Conservation (phyloP, 1,140 invertebrate genomes). For the Stegodyphus mimosarum region DNA sequence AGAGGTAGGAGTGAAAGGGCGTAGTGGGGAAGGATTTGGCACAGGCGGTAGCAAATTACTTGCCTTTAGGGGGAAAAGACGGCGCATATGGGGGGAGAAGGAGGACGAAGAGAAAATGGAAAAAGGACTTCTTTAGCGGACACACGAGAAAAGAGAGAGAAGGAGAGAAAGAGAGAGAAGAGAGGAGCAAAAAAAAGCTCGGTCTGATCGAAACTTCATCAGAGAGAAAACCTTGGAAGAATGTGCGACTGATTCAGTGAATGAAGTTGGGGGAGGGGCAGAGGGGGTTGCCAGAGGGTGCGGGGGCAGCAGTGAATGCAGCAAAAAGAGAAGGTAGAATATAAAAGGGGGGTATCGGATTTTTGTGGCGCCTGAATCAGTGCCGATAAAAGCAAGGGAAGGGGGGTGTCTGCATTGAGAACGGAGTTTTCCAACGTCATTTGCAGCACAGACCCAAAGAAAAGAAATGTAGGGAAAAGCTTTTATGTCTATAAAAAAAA, state of each 20-base stretch:
- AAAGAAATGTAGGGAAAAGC: slow-evolving; percentile 4
- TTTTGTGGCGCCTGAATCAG: slow-evolving; percentile 57
- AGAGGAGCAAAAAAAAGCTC: neutral
- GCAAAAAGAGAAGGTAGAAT: slow-evolving; percentile 24
- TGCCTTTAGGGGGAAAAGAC: slow-evolving; percentile 50
- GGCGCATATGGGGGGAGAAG: too few relatives aligned
- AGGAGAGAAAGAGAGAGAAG: too few relatives aligned
- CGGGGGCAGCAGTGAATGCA: too few relatives aligned
- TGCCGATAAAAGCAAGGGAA: slow-evolving; percentile 30
- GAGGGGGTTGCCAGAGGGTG: neutral
- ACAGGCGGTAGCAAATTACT: slow-evolving; percentile 58
- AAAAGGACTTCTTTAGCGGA: slow-evolving; percentile 58
- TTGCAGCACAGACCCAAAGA: slow-evolving; percentile 26
- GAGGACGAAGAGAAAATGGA: slow-evolving; percentile 53
- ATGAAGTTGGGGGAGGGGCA: neutral
- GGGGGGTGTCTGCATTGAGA: slow-evolving; percentile 7
- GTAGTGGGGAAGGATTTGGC: slow-evolving; percentile 50
- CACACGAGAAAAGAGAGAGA: slow-evolving; percentile 23
- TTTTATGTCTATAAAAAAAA: too few relatives aligned
- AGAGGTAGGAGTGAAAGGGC: neutral
- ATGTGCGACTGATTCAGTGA: slow-evolving; percentile 53
- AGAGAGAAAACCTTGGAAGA: slow-evolving; percentile 26
- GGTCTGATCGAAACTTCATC: slow-evolving; percentile 61
- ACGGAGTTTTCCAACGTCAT: slow-evolving; percentile 25
- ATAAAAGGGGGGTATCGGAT: slow-evolving; percentile 54